Conservation (phyloP, 2,888 invertebrate genomes). For the Blera fallax region DNA sequence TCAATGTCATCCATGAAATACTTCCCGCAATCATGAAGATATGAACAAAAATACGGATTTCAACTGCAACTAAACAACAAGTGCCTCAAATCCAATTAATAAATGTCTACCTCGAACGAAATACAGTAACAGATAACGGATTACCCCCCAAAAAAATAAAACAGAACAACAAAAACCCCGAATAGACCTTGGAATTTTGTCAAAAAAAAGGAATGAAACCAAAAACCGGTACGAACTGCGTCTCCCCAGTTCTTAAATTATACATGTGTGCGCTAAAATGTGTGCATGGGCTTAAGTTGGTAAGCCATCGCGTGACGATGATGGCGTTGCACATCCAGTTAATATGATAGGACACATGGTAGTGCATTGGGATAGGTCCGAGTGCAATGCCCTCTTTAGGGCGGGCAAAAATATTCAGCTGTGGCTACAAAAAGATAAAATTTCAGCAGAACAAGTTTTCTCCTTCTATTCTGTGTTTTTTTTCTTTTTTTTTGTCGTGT, state of each 20-base stretch:
- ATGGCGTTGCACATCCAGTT: conserved; percentile 39
- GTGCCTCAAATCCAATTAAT: not conserved
- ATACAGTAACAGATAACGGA: not conserved
- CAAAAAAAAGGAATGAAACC: not conserved
- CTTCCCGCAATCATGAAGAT: not conserved
- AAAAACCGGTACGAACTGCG: conserved; percentile 20
- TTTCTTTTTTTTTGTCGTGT: not conserved
- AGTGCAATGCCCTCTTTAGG: conserved; percentile 61
- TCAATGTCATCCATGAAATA: no score
- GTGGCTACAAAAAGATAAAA: conserved; percentile 48
- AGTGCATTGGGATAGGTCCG: conserved; percentile 61
- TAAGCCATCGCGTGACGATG: conserved; percentile 54
- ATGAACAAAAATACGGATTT: not conserved
- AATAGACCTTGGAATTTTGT: not conserved
- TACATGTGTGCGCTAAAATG: conserved; percentile 27
- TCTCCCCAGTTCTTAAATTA: conserved; percentile 26
- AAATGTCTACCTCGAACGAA: not conserved
- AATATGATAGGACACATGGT: conserved; percentile 55
- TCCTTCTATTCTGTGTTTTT: not conserved
- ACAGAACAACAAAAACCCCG: not conserved
- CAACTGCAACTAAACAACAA: not conserved
- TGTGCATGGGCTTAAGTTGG: conserved; percentile 17
- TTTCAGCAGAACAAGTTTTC: conserved; percentile 46
- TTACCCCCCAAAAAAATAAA: not conserved
- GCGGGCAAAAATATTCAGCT: conserved; percentile 49